Evolutionary conservation across 2,797 vertebrate species (phyloP).

Genomic region (Falco naumanni): DNA sequence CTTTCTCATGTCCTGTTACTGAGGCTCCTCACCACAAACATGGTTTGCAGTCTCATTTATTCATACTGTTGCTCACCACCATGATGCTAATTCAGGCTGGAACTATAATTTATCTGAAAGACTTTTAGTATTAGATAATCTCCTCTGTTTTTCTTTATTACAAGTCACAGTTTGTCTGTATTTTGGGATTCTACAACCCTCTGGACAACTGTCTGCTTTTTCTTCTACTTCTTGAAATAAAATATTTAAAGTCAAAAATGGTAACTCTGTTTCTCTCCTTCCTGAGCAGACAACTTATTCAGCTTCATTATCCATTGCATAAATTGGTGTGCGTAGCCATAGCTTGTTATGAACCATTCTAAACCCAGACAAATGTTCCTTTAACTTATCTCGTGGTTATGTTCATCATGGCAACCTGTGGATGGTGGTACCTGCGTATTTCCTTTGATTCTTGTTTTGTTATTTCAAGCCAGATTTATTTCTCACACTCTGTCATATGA

Average conservation of each 20-base stretch:
- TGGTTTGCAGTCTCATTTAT: not conserved
- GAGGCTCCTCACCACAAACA: not conserved
- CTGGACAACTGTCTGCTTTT: not conserved
- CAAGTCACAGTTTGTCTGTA: not conserved
- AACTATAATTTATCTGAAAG: not conserved
- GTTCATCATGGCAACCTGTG: not conserved
- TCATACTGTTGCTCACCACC: not conserved
- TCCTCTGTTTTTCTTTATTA: not conserved
- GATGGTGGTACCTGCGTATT: not conserved
- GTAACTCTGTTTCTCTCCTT: not conserved
- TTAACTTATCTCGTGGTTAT: not conserved
- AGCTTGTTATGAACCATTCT: not conserved
- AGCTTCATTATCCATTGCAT: not conserved
- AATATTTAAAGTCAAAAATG: not conserved
- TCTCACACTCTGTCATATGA: rapidly evolving
- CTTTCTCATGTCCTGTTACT: not conserved
- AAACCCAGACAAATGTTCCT: not conserved
- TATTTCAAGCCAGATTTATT: not conserved
- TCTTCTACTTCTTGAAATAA: not conserved
- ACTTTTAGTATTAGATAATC: not conserved
- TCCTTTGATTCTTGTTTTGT: not conserved
- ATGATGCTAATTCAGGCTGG: not conserved
- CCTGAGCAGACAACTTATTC: conserved; percentile 2
- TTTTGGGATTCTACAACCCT: not conserved
- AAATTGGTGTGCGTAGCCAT: not conserved